Percentiles rank a stretch among this genome's conserved stretches.
Conservation (phyloP, 2,888 invertebrate genomes). For the Eilema depressum region DNA sequence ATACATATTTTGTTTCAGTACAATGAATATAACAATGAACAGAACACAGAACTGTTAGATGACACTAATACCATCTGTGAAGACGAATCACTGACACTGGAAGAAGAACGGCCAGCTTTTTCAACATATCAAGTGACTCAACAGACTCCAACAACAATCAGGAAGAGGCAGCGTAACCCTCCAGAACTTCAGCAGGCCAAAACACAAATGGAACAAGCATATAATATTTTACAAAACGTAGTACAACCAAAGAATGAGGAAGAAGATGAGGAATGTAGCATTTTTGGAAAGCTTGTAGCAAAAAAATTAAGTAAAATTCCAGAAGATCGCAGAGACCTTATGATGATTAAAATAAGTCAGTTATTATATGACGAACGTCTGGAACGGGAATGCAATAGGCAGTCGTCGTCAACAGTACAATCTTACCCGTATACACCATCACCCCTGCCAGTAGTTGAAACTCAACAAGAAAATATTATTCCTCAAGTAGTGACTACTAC, state of each 20-base stretch:
- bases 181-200: background rate
- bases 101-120: background rate
- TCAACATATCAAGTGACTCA: background rate
- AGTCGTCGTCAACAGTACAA: background rate
- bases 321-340: conserved; percentile 21
- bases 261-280: background rate
- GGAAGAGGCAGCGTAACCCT: background rate
- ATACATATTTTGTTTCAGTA: background rate
- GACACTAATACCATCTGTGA: background rate
- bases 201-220: conserved; percentile 1
- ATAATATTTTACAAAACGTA: background rate
- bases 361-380: conserved; percentile 12
- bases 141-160: background rate
- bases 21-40: background rate
- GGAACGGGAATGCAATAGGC: background rate
- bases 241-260: background rate
- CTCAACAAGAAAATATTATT: background rate
- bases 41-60: background rate
- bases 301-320: conserved; percentile 23
- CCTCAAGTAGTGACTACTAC: background rate
- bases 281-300: conserved; percentile 16
- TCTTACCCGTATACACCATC: background rate
- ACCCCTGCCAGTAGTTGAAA: background rate
- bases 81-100: background rate
- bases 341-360: conserved; percentile 27